Evolutionary conservation across 1,140 invertebrate genomes (phyloP), one percentile per base, ranked within the genome.

Genomic region (Vanessa atalanta): DNA sequence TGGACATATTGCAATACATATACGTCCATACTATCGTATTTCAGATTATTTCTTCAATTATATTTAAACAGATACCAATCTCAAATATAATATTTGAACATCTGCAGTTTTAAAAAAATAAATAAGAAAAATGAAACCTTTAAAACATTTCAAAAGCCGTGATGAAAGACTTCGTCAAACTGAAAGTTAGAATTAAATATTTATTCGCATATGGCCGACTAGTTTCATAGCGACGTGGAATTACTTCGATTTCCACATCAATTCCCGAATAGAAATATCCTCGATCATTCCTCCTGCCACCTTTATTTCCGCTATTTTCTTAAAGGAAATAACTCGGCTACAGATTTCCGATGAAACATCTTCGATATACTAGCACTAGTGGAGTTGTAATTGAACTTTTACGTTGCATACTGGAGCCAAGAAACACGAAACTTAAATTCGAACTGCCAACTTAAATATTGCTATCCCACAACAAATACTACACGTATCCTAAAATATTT

Each of bases 281-380:
- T n/a, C 53, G 12, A 26, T 47, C 70, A 71, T 74, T 72, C 68
- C 65, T 63, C 53, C 68, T 70, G 75, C 74, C 76, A 74, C 76
- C 76, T 82, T 84, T 76, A 82, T 85, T 83, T 83, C 85, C 85
- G 78, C 68, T 51, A 79, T 82, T 78, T 78, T 82, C 75, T 73
- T 73, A 55, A 70, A 81, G 81, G 81, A 83, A 85, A 83, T 82
- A 78, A 79, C 73, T 74, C 72, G 77, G 73, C 77, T 78, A 79
- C 70, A 75, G 73, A 75, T 81, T 80, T 82, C 78, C 78, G 69
- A 64, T 68, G 74, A 76, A 76, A 70, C 69, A 60, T 71, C 65
- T 63, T 72, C 65, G 64, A 76, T 76, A 55, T 76, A 68, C 47
- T 37, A 60, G 65, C 55, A 65, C 47, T 37, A 60, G 65, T 55